Percentiles rank a stretch among this genome's conserved stretches.
phyloP scores from a whole-genome alignment of 2,888 invertebrate species.

The Dicranocentrus wangi region DNA sequence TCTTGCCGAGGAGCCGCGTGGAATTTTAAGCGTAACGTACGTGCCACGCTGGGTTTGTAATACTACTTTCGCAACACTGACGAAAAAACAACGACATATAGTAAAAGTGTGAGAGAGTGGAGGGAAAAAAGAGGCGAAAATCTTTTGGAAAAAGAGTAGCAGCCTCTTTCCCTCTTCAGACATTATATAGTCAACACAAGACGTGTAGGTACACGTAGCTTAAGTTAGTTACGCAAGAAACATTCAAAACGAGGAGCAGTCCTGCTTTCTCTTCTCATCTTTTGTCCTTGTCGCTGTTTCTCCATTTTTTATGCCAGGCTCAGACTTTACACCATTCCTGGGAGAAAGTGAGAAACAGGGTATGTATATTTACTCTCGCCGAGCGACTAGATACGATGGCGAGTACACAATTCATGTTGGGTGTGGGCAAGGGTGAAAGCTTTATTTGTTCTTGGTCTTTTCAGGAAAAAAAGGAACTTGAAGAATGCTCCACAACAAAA shows the following conservation, averaged over 20 bases:
- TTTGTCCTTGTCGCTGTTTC: constrained; percentile 48
- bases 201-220: constrained; percentile 31
- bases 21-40: constrained; percentile 71
- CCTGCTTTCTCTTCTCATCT: constrained; percentile 30
- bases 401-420: constrained; percentile 7
- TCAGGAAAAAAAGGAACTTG: too few species aligned
- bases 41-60: constrained; percentile 30
- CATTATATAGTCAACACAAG: constrained; percentile 43
- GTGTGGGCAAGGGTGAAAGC: constrained; percentile 16
- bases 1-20: constrained; percentile 69
- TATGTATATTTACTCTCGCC: too few species aligned
- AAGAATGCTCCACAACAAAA: too few species aligned
- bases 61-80: constrained; percentile 45
- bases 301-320: constrained; percentile 9
- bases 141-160: constrained; percentile 34
- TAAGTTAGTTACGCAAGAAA: constrained; percentile 55
- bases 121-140: background rate
- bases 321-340: background rate
- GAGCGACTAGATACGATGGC: too few species aligned
- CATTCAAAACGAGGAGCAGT: constrained; percentile 33
- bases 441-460: constrained; percentile 24
- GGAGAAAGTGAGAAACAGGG: background rate
- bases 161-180: constrained; percentile 13
- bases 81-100: background rate
- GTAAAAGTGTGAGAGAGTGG: constrained; percentile 12